A percentile compares a stretch with the other conserved stretches of the same genome.
Conservation (phyloP, 2,113 vertebrate genomes). For the Marmota monax region DNA sequence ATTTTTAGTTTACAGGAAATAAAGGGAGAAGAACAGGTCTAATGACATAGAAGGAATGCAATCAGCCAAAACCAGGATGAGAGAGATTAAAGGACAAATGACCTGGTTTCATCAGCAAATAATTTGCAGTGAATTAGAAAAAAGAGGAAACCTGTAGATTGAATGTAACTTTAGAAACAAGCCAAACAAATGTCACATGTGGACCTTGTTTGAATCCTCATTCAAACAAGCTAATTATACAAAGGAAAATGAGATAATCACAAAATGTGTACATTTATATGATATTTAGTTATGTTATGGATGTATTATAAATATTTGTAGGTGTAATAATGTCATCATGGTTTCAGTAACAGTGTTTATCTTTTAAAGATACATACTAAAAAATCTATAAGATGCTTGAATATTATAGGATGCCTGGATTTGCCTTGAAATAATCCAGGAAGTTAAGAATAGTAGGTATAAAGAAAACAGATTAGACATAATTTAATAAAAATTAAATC, state of each 20-base stretch:
- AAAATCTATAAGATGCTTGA: not conserved
- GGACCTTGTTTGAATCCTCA: not conserved
- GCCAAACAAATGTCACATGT: not conserved
- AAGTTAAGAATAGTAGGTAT: not conserved
- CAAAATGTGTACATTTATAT: not conserved
- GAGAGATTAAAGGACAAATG: not conserved
- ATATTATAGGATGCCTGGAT: not conserved
- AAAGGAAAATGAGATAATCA: not conserved
- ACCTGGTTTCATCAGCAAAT: not conserved
- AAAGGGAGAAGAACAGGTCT: not conserved
- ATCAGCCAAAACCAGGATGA: not conserved
- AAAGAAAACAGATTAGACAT: not conserved
- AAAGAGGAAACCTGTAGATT: not conserved
- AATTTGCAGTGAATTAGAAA: constrained; percentile 20
- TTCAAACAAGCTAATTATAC: not conserved
- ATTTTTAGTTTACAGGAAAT: not conserved
- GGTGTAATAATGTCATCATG: not conserved
- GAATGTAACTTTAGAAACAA: not conserved
- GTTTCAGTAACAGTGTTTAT: not conserved
- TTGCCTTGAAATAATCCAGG: constrained; percentile 29
- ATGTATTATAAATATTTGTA: not conserved
- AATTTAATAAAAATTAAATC: not conserved
- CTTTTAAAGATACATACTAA: not conserved
- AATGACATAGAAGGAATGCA: not conserved
- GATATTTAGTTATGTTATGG: not conserved